These are phyloP conservation scores for Sapajus apella DNA, from an alignment of 2,113 vertebrate genomes.

Conservation along the genomic window DNA sequence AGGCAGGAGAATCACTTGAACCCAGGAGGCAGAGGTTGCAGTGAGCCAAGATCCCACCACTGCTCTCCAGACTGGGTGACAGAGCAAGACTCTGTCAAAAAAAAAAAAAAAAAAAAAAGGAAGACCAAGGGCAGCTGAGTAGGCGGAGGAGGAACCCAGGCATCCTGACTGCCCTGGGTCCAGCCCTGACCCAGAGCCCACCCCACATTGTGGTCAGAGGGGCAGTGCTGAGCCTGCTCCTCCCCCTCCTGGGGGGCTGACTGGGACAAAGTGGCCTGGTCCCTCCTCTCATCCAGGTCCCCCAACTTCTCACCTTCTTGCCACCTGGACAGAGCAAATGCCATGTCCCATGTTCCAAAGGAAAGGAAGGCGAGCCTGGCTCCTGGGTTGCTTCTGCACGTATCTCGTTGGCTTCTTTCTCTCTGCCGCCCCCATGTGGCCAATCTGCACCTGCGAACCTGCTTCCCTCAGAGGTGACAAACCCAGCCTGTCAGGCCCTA, in stretches of 20 bases:
- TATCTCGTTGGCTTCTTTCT: neutral
- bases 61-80: no score
- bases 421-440: neutral
- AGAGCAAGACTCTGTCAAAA: no score
- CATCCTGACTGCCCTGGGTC: neutral
- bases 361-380: neutral
- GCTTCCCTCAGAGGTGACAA: neutral
- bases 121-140: neutral
- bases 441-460: neutral
- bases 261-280: neutral
- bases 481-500: neutral
- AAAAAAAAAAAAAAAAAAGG: neutral
- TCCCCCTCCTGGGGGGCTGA: neutral
- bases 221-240: neutral
- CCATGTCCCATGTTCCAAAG: neutral
- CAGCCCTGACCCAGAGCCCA: neutral
- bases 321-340: neutral
- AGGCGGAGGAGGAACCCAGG: neutral
- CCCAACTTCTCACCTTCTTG: neutral
- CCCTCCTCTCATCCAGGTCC: neutral
- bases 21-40: no score
- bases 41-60: no score
- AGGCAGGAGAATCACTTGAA: no score
- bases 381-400: rapidly evolving
- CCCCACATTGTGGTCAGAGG: no score